phyloP scores from a whole-genome alignment of 2,888 invertebrate genomes.

The Caenorhabditis drosophilae region DNA sequence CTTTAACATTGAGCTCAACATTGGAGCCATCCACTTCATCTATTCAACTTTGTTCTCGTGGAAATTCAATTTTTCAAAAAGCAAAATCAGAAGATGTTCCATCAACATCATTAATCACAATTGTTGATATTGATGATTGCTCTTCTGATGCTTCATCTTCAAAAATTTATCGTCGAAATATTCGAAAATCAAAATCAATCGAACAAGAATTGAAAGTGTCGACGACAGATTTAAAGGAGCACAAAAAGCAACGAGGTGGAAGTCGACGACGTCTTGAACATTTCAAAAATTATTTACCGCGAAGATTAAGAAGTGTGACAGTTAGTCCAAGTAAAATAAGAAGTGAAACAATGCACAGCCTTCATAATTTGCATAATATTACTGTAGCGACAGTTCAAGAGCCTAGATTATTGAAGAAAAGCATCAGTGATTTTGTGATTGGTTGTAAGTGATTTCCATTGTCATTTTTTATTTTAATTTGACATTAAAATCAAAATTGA shows the following conservation, averaged over 20 bases:
- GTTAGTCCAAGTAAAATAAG: slow-evolving; percentile 14
- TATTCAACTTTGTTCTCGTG: too few relatives aligned
- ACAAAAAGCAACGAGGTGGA: too few relatives aligned
- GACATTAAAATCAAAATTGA: too few relatives aligned
- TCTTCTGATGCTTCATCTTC: too few relatives aligned
- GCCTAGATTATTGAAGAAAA: slow-evolving; percentile 37
- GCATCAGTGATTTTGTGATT: slow-evolving; percentile 40
- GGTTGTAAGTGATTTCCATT: slow-evolving; percentile 26
- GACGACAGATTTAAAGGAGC: too few relatives aligned
- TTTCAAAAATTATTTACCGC: slow-evolving; percentile 15
- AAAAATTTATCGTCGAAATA: too few relatives aligned
- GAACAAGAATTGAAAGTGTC: too few relatives aligned
- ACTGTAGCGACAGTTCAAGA: slow-evolving; percentile 32
- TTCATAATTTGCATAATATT: slow-evolving; percentile 30
- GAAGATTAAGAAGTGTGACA: slow-evolving; percentile 24
- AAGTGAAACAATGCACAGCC: slow-evolving; percentile 38
- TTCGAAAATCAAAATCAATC: slow-evolving; percentile 2
- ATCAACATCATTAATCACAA: slow-evolving; percentile 8
- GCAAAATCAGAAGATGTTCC: slow-evolving; percentile 33
- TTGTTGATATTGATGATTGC: slow-evolving; percentile 5
- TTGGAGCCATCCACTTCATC: too few relatives aligned
- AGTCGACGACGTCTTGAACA: slow-evolving; percentile 23
- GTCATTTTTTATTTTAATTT: too few relatives aligned
- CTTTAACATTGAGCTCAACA: too few relatives aligned
- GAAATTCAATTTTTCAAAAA: slow-evolving; percentile 18